These are phyloP conservation scores for Sarcoramphus papa DNA, from an alignment of 2,797 vertebrate genomes.

Conservation along the genomic window DNA sequence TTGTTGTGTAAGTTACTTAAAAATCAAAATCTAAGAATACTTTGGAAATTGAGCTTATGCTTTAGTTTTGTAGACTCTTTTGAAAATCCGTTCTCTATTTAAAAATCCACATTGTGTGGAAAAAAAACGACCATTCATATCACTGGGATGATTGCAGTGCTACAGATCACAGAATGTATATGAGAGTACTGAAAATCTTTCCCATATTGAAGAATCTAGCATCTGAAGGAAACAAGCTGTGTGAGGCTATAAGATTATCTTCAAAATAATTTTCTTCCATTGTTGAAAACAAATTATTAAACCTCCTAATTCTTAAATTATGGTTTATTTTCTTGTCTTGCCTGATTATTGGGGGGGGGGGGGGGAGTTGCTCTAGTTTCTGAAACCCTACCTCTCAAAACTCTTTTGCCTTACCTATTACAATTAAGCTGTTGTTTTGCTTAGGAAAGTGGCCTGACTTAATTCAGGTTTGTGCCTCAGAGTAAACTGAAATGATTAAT, in stretches of 20 bases:
- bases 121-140: background rate
- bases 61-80: background rate
- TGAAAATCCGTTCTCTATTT: background rate
- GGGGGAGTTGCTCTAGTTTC: background rate
- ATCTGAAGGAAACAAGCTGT: background rate
- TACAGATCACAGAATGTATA: background rate
- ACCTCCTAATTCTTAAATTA: background rate
- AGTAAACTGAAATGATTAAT: conserved; percentile 45
- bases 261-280: background rate
- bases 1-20: background rate
- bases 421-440: conserved; percentile 30
- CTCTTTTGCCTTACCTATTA: background rate
- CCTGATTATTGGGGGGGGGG: background rate
- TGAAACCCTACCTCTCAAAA: background rate
- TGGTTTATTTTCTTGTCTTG: background rate
- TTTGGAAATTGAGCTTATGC: background rate
- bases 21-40: background rate
- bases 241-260: background rate
- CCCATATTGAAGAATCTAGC: background rate
- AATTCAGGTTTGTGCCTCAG: conserved; percentile 23
- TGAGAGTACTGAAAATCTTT: background rate
- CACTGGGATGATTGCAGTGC: background rate
- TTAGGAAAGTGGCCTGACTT: background rate
- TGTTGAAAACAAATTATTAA: background rate
- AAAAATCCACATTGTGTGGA: background rate